These are phyloP conservation scores for Magallana angulata DNA, from an alignment of 1,140 invertebrate species.

Conservation along the genomic window DNA sequence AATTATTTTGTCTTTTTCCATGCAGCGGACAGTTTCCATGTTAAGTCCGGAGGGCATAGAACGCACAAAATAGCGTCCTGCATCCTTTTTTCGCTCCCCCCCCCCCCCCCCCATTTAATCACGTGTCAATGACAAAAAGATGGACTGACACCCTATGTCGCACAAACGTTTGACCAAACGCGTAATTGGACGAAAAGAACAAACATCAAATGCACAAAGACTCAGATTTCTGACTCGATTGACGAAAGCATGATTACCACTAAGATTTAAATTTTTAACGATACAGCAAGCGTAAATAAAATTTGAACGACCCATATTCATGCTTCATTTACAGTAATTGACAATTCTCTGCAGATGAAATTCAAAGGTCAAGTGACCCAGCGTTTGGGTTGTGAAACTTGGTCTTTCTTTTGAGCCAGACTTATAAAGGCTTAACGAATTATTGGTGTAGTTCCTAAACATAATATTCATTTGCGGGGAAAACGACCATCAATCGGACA, in stretches of 20 bases:
- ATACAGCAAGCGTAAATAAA: not conserved
- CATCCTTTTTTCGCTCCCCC: not conserved
- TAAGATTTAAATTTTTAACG: not conserved
- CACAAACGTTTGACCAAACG: not conserved
- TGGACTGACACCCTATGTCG: not conserved
- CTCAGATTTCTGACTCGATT: not conserved
- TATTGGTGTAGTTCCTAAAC: not conserved
- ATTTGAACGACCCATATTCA: not conserved
- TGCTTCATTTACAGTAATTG: constrained; percentile 7
- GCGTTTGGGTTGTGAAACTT: not conserved
- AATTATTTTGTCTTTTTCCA: constrained; percentile 18
- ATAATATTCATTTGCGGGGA: not conserved
- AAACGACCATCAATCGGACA: not conserved
- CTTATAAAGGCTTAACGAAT: not conserved
- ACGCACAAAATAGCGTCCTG: not conserved
- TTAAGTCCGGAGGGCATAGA: not conserved
- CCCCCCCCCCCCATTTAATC: not conserved
- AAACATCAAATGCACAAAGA: not conserved
- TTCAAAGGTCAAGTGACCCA: not conserved
- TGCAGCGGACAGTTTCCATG: not conserved
- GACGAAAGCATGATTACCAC: not conserved
- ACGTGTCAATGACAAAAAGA: not conserved
- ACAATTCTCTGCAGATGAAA: not conserved
- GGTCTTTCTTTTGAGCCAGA: not conserved
- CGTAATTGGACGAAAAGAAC: not conserved